These are phyloP conservation scores for Chloroceryle aenea DNA, from an alignment of 2,113 vertebrate species.

Conservation along the genomic window DNA sequence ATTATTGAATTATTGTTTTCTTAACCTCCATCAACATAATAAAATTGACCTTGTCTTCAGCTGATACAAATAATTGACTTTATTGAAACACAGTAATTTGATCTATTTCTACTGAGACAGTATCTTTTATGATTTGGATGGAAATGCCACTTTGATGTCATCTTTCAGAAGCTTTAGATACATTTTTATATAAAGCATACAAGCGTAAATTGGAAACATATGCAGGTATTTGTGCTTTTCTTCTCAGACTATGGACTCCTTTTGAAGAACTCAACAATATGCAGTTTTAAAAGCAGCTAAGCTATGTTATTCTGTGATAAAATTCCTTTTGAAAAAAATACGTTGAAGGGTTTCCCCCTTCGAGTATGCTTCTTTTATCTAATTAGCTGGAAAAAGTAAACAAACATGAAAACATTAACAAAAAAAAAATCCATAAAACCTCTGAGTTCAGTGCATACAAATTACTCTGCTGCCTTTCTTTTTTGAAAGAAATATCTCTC, in stretches of 20 bases:
- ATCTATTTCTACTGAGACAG: not conserved
- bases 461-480: not conserved
- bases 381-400: not conserved
- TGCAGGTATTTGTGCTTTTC: not conserved
- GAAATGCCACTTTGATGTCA: not conserved
- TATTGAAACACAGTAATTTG: not conserved
- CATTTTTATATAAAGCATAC: not conserved
- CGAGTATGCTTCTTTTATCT: not conserved
- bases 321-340: not conserved
- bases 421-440: not conserved
- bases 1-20: not conserved
- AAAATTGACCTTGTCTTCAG: not conserved
- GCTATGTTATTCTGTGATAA: not conserved
- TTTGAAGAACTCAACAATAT: not conserved
- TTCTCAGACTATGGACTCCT: not conserved
- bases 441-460: not conserved
- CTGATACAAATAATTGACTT: not conserved
- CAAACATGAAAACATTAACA: not conserved
- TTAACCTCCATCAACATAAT: not conserved
- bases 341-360: not conserved
- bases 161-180: not conserved
- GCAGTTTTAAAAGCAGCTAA: not conserved
- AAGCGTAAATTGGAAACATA: not conserved
- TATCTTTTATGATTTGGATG: not conserved
- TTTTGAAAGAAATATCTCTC: not conserved